phyloP scores from a whole-genome alignment of 2,797 vertebrate genomes.

The Artibeus lituratus region DNA sequence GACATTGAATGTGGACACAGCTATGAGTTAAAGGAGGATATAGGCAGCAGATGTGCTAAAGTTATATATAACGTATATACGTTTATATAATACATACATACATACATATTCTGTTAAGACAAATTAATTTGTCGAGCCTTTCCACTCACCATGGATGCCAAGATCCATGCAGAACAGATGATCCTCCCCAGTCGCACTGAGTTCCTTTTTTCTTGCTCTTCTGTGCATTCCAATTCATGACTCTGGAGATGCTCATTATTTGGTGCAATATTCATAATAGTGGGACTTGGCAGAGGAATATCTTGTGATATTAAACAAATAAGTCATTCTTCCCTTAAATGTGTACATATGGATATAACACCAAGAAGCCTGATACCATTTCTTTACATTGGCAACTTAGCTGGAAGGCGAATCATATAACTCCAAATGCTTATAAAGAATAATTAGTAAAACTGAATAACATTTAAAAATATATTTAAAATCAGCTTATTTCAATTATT shows the following conservation, averaged over 20 bases:
- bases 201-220: not conserved
- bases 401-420: not conserved
- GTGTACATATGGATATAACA: not conserved
- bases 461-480: not conserved
- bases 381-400: not conserved
- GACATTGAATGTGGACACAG: not conserved
- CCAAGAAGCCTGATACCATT: not conserved
- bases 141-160: not conserved
- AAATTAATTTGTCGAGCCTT: not conserved
- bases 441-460: not conserved
- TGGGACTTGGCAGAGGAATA: not conserved
- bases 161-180: not conserved
- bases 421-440: not conserved
- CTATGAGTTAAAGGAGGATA: not conserved
- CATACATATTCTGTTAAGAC: not conserved
- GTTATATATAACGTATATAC: not conserved
- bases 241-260: not conserved
- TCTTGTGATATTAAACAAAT: conserved; percentile 38
- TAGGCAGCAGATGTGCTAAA: not conserved
- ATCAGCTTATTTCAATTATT: not conserved
- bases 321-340: not conserved
- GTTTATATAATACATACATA: too few species aligned
- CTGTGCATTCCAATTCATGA: not conserved
- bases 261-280: not conserved
- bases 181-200: not conserved